A percentile compares a stretch with the other conserved stretches of the same genome.
Evolutionary conservation across 1,140 invertebrate genomes (phyloP).

Genomic region (Neotoxoptera formosana): DNA sequence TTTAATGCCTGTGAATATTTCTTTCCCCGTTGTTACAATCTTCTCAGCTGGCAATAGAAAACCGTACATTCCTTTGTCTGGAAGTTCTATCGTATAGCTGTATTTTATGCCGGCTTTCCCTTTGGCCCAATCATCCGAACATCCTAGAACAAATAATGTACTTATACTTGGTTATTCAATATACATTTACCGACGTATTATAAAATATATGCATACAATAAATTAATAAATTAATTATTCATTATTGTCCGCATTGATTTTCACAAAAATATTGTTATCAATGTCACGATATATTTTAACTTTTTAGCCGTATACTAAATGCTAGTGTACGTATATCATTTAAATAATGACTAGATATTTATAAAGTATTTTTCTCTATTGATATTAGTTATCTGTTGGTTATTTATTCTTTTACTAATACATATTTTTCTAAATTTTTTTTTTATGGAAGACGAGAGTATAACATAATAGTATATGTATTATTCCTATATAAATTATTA

Average conservation of each 20-base stretch:
- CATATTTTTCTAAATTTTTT: too few relatives aligned
- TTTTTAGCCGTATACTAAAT: neutral
- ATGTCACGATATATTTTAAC: neutral
- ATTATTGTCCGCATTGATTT: neutral
- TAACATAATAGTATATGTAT: too few relatives aligned
- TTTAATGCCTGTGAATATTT: conserved; percentile 82
- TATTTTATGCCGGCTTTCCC: conserved; percentile 84
- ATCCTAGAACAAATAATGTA: conserved; percentile 67
- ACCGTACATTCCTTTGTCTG: conserved; percentile 85
- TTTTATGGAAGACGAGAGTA: too few relatives aligned
- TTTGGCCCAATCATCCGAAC: conserved; percentile 93
- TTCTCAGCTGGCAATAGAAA: conserved; percentile 85
- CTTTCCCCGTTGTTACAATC: conserved; percentile 82
- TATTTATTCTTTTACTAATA: too few relatives aligned
- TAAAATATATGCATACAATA: neutral
- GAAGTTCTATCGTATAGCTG: conserved; percentile 85
- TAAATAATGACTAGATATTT: too few relatives aligned
- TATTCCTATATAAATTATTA: too few relatives aligned
- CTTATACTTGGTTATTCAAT: neutral
- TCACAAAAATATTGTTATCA: neutral
- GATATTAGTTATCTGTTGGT: too few relatives aligned
- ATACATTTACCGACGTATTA: neutral
- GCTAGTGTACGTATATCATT: neutral
- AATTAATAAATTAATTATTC: neutral
- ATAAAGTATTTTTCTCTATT: too few relatives aligned